These are phyloP conservation scores for Lasioglossum oenotherae DNA, from an alignment of 2,888 invertebrate species.

Conservation along the genomic window DNA sequence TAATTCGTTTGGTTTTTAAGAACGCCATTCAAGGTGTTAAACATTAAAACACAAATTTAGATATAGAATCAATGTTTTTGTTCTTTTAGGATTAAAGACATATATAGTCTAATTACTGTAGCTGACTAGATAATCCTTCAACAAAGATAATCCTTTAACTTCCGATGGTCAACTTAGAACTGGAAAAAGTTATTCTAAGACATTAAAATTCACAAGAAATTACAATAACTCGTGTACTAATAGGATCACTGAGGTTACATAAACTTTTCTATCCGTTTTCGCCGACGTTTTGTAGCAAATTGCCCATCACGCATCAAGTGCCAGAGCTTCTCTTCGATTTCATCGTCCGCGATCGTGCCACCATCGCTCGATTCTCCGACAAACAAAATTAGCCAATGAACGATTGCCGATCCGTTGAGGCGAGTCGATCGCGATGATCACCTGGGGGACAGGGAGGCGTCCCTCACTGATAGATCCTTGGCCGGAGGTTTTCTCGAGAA, in stretches of 20 bases:
- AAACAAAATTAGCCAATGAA: slow-evolving; percentile 30
- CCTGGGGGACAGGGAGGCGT: background rate
- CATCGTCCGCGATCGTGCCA: slow-evolving; percentile 5
- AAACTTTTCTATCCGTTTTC: background rate
- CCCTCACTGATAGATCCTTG: background rate
- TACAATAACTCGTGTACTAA: background rate
- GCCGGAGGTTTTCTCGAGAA: slow-evolving; percentile 43
- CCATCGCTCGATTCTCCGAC: background rate
- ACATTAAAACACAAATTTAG: background rate
- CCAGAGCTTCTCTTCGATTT: background rate
- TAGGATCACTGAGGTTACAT: background rate
- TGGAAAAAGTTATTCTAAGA: background rate
- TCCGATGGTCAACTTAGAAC: background rate
- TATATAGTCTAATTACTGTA: background rate
- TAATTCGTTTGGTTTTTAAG: background rate
- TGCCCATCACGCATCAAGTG: background rate
- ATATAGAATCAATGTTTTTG: background rate
- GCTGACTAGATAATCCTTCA: background rate
- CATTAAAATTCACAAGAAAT: background rate
- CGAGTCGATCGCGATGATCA: slow-evolving; percentile 22
- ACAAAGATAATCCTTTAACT: background rate
- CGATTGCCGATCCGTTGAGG: slow-evolving; percentile 17
- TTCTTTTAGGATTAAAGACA: background rate
- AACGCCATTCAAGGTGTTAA: background rate
- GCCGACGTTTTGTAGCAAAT: background rate